A percentile compares a stretch with the other conserved stretches of the same genome.
Evolutionary conservation across 2,113 vertebrate species (phyloP).

Genomic region (Antigone vipio): DNA sequence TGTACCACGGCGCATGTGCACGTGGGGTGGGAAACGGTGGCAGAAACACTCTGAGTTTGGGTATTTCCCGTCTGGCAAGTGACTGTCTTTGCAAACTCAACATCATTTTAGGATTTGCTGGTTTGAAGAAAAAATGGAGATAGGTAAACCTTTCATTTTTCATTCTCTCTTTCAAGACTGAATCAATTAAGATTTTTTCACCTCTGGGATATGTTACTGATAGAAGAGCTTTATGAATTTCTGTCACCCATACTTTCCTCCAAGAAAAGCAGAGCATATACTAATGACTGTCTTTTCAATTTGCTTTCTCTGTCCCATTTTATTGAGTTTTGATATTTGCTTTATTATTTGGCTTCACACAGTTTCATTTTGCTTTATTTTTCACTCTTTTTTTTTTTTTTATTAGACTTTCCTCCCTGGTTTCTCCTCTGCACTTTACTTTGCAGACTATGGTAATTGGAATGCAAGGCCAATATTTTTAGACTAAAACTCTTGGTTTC

Average conservation of each 20-base stretch:
- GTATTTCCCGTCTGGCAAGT: not conserved
- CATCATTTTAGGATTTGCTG: not conserved
- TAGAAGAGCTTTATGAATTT: constrained; percentile 22
- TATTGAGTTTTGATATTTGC: constrained; percentile 38
- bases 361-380: not conserved
- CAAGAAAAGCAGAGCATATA: not conserved
- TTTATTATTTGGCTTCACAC: constrained; percentile 25
- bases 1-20: fast-evolving
- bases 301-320: constrained; percentile 25
- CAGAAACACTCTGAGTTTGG: not conserved
- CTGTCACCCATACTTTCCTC: not conserved
- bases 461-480: not conserved
- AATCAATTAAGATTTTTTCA: constrained; percentile 34
- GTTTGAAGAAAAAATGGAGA: not conserved
- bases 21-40: fast-evolving
- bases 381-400: not conserved
- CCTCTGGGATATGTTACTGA: not conserved
- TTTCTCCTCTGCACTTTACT: constrained; percentile 13
- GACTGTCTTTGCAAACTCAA: not conserved
- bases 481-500: not conserved
- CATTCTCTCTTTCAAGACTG: not conserved
- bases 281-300: constrained; percentile 18
- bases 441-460: not conserved
- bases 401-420: not conserved
- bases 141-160: not conserved